A percentile compares a stretch with the other conserved stretches of the same genome.
Conservation (phyloP, 2,888 invertebrate genomes). For the Phaonia tiefii region DNA sequence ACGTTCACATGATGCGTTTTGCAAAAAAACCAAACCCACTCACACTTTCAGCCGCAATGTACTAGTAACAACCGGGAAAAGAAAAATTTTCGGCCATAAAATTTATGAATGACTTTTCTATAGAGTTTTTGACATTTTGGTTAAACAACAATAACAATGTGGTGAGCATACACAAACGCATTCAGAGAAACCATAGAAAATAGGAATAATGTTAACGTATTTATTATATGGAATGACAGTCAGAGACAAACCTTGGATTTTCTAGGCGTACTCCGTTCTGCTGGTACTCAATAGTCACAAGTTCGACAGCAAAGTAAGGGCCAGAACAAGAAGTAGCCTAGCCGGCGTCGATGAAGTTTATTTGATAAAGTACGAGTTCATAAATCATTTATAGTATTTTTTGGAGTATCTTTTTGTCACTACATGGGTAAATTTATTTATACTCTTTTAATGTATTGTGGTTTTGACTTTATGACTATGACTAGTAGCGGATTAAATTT, state of each 20-base stretch:
- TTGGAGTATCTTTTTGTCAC: slow-evolving; percentile 1
- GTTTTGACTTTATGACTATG: too few species aligned
- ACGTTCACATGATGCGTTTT: slow-evolving; percentile 20
- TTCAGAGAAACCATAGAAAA: background rate
- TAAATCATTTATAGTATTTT: slow-evolving; percentile 23
- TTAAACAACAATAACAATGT: slow-evolving; percentile 27
- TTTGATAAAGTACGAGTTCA: slow-evolving; percentile 9
- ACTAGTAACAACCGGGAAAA: background rate
- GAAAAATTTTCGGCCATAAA: slow-evolving; percentile 31
- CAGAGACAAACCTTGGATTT: slow-evolving; percentile 26
- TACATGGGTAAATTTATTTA: background rate
- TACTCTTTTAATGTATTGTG: too few species aligned
- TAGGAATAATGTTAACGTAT: slow-evolving; percentile 9
- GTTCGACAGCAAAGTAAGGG: background rate
- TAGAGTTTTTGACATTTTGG: slow-evolving; percentile 21
- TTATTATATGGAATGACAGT: slow-evolving; percentile 33
- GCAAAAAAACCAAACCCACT: background rate
- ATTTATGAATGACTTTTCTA: slow-evolving; percentile 46
- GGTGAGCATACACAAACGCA: background rate
- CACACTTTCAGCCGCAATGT: background rate
- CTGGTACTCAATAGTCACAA: slow-evolving; percentile 7
- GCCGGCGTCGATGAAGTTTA: slow-evolving; percentile 1
- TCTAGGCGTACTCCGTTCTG: background rate
- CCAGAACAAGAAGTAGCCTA: background rate
- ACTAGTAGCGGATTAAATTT: too few species aligned